Conservation (phyloP, 2,797 vertebrate species). For the Clarias pachynema region DNA sequence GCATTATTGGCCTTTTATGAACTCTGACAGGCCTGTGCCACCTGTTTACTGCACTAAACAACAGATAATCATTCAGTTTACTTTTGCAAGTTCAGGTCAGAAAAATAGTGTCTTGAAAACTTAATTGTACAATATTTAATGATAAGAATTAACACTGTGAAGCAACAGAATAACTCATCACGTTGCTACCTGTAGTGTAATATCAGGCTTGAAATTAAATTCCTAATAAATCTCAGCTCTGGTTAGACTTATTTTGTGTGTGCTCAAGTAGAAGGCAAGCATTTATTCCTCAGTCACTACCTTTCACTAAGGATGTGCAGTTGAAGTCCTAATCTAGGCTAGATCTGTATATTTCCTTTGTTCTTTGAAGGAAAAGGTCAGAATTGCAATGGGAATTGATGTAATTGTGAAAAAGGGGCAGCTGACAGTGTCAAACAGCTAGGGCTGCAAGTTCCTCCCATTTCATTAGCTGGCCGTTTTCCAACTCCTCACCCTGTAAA, state of each 20-base stretch:
- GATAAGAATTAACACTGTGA: not conserved
- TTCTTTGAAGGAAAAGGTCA: slow-evolving; percentile 72
- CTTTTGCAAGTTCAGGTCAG: slow-evolving; percentile 10
- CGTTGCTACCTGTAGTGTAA: not conserved
- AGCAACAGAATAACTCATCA: not conserved
- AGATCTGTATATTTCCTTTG: slow-evolving; percentile 63
- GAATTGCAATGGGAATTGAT: slow-evolving; percentile 75
- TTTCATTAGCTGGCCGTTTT: slow-evolving; percentile 67
- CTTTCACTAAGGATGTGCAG: not conserved
- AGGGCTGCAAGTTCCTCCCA: slow-evolving; percentile 59
- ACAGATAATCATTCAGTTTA: slow-evolving; percentile 37
- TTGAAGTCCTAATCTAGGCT: slow-evolving; percentile 9
- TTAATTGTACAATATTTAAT: too few relatives aligned
- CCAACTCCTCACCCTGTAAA: slow-evolving; percentile 63
- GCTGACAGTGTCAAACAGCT: slow-evolving; percentile 69
- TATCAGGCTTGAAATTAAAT: not conserved
- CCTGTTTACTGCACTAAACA: slow-evolving; percentile 48
- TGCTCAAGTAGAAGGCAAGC: not conserved
- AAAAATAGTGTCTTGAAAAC: not conserved
- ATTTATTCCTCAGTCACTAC: not conserved
- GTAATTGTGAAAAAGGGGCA: slow-evolving; percentile 69
- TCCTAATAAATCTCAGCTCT: not conserved
- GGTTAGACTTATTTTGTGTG: not conserved
- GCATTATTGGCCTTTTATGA: slow-evolving; percentile 78
- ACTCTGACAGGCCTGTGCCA: slow-evolving; percentile 57